phyloP scores from a whole-genome alignment of 2,888 invertebrate species.

The Orthonychiurus folsomi region DNA sequence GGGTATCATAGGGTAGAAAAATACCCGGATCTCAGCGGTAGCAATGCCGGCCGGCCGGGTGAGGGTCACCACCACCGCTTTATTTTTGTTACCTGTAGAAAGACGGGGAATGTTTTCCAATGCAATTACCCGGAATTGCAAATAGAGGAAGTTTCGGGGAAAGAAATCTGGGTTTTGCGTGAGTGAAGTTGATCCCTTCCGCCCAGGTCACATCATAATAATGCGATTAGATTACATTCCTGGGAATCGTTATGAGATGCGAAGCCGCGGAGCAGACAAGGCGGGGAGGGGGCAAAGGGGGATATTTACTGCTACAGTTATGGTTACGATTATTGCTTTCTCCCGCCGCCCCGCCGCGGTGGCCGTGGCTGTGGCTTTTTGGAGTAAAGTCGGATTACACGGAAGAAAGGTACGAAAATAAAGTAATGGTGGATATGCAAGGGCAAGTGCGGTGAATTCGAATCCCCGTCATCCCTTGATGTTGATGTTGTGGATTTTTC shows the following conservation, averaged over 20 bases:
- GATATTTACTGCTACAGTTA: not conserved
- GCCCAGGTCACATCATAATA: not conserved
- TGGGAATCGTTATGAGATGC: not conserved
- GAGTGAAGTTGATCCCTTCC: not conserved
- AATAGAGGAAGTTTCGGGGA: not conserved
- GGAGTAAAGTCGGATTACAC: no score
- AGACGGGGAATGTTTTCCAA: no score
- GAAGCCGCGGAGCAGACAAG: not conserved
- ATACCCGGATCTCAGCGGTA: no score
- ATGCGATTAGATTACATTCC: slow-evolving; percentile 1
- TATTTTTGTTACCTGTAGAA: not conserved
- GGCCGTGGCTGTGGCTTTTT: not conserved
- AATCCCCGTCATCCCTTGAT: no score
- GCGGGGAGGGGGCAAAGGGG: not conserved
- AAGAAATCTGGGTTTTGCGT: not conserved
- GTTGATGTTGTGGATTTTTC: no score
- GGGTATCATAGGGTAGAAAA: no score
- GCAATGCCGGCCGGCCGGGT: no score
- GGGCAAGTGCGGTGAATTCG: no score
- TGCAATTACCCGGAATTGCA: not conserved
- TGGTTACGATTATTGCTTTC: not conserved
- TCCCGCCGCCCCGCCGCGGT: not conserved
- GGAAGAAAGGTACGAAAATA: no score
- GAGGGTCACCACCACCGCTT: not conserved
- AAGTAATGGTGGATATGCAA: no score